These are phyloP conservation scores for Alces alces DNA, from an alignment of 2,113 vertebrate genomes.

Conservation along the genomic window DNA sequence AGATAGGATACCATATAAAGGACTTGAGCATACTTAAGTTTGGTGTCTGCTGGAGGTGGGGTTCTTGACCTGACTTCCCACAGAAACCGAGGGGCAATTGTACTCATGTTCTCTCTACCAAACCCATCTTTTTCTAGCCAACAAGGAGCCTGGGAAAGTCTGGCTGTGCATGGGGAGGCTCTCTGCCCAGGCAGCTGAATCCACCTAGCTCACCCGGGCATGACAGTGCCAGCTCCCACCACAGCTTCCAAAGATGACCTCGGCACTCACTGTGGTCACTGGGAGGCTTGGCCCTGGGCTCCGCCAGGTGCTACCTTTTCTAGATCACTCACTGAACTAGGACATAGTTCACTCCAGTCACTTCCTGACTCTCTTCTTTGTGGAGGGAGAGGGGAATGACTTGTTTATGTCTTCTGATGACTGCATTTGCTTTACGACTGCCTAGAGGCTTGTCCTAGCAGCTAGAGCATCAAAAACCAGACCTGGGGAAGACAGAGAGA, in stretches of 20 bases:
- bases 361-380: background rate
- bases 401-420: accelerated
- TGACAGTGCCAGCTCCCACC: background rate
- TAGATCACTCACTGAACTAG: background rate
- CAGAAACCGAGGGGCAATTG: background rate
- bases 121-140: background rate
- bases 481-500: background rate
- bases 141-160: background rate
- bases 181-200: background rate
- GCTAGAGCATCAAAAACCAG: background rate
- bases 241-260: background rate
- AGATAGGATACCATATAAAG: background rate
- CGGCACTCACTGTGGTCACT: background rate
- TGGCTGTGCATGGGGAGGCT: accelerated
- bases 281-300: background rate
- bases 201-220: background rate
- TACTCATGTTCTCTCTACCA: background rate
- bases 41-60: background rate
- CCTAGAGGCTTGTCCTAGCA: background rate
- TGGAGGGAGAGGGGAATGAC: background rate
- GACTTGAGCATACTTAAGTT: background rate
- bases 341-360: background rate
- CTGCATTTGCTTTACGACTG: accelerated
- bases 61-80: background rate
- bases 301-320: background rate